Conservation (phyloP, 2,797 vertebrate species). For the Selene dorsalis region DNA sequence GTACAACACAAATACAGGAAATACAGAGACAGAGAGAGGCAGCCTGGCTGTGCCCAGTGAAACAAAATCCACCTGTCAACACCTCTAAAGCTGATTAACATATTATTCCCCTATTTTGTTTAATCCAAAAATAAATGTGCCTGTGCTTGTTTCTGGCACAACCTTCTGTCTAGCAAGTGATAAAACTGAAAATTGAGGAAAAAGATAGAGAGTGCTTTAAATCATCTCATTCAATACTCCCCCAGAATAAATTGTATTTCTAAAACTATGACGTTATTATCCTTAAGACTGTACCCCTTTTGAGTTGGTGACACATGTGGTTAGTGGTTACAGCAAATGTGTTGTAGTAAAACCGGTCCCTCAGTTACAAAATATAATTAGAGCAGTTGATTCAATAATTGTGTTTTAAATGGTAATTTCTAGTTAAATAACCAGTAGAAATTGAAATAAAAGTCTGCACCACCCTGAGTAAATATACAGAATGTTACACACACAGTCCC, state of each 20-base stretch:
- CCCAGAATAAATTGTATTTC: neutral
- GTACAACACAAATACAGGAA: neutral
- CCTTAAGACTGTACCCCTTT: neutral
- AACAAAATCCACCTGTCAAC: neutral
- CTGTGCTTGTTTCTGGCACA: neutral
- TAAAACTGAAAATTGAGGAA: neutral
- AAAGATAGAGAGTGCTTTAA: neutral
- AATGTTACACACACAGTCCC: neutral
- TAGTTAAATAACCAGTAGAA: neutral
- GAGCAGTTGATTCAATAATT: constrained; percentile 5
- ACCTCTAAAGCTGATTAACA: constrained; percentile 2
- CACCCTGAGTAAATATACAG: neutral
- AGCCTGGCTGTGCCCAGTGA: neutral
- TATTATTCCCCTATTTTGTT: neutral
- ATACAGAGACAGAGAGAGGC: neutral
- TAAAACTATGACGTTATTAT: neutral
- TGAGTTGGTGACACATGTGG: neutral
- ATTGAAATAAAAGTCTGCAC: neutral
- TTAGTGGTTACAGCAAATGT: neutral
- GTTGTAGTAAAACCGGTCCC: neutral
- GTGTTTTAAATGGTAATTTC: neutral
- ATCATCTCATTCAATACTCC: neutral
- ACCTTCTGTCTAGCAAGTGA: neutral
- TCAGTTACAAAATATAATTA: neutral
- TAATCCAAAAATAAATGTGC: neutral